Percentiles rank a stretch among this genome's conserved stretches.
Conservation (phyloP, 64 coral and sea anemone genomes). For the Anthopleura sola region DNA sequence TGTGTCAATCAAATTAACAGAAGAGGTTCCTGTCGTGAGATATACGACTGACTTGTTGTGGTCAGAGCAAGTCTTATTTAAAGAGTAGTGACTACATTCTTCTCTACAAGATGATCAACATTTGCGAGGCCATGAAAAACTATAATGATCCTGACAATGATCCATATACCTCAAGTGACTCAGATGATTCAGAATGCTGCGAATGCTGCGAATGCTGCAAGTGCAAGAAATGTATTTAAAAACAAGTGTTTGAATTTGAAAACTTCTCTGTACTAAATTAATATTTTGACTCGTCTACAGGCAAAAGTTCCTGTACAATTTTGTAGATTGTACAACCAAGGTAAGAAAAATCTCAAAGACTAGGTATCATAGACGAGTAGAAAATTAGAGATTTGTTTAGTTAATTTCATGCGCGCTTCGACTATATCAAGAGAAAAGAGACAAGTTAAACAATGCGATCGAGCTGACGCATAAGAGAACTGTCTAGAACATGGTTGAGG, state of each 20-base stretch:
- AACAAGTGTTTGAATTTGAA: background rate
- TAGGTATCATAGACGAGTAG: background rate
- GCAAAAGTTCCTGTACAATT: background rate
- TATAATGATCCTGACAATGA: background rate
- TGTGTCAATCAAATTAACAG: too few species aligned
- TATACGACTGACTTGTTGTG: too few species aligned
- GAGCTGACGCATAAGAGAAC: background rate
- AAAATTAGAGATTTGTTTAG: background rate
- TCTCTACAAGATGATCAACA: background rate
- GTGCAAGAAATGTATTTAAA: background rate
- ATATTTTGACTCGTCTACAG: background rate
- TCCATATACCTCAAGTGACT: background rate
- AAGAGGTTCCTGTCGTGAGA: too few species aligned
- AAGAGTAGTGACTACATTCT: background rate
- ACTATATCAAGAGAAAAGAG: background rate
- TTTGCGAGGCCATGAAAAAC: background rate
- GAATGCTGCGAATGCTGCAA: background rate
- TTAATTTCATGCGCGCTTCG: background rate
- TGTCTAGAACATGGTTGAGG: background rate
- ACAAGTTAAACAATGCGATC: background rate
- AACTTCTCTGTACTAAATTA: background rate
- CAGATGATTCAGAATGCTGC: background rate
- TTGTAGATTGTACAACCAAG: background rate
- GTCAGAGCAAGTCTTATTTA: background rate
- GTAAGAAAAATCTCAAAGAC: background rate